Conservation (phyloP, 1,140 invertebrate species). For the Neodiprion virginianus region DNA sequence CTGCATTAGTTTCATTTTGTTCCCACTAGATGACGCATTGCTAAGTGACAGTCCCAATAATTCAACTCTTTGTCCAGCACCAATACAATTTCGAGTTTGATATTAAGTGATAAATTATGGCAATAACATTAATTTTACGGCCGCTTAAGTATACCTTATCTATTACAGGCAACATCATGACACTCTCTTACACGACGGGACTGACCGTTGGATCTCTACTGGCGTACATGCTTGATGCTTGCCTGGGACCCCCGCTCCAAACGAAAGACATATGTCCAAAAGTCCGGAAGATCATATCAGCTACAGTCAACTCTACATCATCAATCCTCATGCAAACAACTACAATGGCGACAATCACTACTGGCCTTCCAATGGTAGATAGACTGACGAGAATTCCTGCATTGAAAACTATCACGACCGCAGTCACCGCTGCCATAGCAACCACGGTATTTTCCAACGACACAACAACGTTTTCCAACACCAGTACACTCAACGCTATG, state of each 20-base stretch:
- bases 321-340: constrained; percentile 18
- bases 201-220: constrained; percentile 81
- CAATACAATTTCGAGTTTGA: too few relatives aligned
- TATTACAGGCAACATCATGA: constrained; percentile 87
- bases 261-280: constrained; percentile 44
- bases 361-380: constrained; percentile 38
- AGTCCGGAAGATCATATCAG: constrained; percentile 21
- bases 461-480: constrained; percentile 27
- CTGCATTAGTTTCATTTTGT: too few relatives aligned
- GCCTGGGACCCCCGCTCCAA: constrained; percentile 68
- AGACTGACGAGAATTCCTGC: constrained; percentile 38
- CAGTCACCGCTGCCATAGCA: constrained; percentile 32
- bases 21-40: too few relatives aligned
- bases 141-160: constrained; percentile 7
- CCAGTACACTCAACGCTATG: constrained; percentile 24
- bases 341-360: constrained; percentile 35
- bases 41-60: too few relatives aligned
- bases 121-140: neutral
- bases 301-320: constrained; percentile 18
- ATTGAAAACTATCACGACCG: constrained; percentile 38
- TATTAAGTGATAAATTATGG: too few relatives aligned
- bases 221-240: constrained; percentile 81
- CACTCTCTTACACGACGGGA: constrained; percentile 85
- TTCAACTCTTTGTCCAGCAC: too few relatives aligned
- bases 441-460: constrained; percentile 38